These are phyloP conservation scores for Aspidoscelis tigris DNA, from an alignment of 2,113 vertebrate species.

Conservation along the genomic window DNA sequence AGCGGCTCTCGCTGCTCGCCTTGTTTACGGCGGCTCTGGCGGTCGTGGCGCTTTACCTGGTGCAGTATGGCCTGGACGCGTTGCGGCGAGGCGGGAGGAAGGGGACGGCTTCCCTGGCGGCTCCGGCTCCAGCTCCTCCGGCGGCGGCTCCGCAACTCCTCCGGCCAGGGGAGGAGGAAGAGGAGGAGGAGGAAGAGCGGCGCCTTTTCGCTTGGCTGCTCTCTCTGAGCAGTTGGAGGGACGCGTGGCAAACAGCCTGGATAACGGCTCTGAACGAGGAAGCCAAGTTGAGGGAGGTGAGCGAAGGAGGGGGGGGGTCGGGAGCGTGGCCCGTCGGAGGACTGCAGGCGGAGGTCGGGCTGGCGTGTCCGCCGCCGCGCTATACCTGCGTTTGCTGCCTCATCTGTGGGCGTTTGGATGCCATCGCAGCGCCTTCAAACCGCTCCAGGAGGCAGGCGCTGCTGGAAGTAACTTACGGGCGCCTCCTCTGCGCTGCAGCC, in stretches of 20 bases:
- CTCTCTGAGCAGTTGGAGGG: constrained; percentile 85
- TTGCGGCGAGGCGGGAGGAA: constrained; percentile 12
- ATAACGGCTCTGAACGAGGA: constrained; percentile 81
- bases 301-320: constrained; percentile 41
- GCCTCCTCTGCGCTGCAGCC: background rate
- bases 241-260: constrained; percentile 89
- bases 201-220: constrained; percentile 87
- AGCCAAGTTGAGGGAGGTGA: constrained; percentile 79
- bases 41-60: constrained; percentile 79
- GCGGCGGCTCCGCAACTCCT: constrained; percentile 40
- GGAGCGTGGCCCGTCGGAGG: no score
- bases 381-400: no score
- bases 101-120: background rate
- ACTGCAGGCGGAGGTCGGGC: no score
- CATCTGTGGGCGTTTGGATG: background rate
- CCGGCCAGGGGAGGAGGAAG: background rate
- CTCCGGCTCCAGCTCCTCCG: no score
- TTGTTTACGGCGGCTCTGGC: constrained; percentile 82
- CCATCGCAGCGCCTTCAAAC: background rate
- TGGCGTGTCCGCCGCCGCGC: no score
- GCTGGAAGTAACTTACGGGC: no score
- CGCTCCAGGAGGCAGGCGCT: background rate
- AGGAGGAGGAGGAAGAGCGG: constrained; percentile 68
- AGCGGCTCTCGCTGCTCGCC: constrained; percentile 83
- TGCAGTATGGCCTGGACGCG: constrained; percentile 76